Evolutionary conservation across 2,113 vertebrate species (phyloP), one percentile per base, ranked within the genome.

Genomic region (Rhinogobius similis): DNA sequence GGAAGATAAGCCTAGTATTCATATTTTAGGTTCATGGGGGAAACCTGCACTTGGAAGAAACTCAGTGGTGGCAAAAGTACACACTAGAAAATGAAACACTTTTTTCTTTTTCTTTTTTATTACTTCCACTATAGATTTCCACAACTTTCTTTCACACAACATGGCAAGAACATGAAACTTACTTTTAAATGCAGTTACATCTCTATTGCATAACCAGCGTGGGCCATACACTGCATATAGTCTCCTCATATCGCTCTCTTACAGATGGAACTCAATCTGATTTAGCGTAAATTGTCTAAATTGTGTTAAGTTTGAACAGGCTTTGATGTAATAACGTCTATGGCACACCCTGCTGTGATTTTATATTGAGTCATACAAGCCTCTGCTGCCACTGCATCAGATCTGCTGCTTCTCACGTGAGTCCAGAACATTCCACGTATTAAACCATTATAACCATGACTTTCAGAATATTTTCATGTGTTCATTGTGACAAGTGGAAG

Each of bases 361-460:
- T 78, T 64, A 12, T 4, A 4, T 43, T 87, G 83, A 87, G 48
- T 81, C 82, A 76, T 65, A 3, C 11, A 43, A 67, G 62, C 61
- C 59, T 64, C 14, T 39, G 12, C 65, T 67, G 20, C 72, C 18
- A 38, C 21, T 21, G 6, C 13, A 0, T 5, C 10, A 55, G 44
- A 46, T 36, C 55, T 36, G 32, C 32, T 36, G 2, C 32, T 43
- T 59, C 67, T 68, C 61, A 53, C 27, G 56, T 38, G 29, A n/a
- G 72, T 70, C 11, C 39, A 53, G 8, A 73, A 38, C 55, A 59
- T 72, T 70, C 5, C 23, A 62, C 10, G 10, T 32, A 59, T 14
- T 26, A 14, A 26, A 26, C 12, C 13, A 14, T 59, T 59, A 16
- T 11, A 20, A 18, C 16, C 55, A 58, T 58, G 27, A 59, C 56